Conservation (phyloP, 1,140 invertebrate species). For the Sycobia sp. region DNA sequence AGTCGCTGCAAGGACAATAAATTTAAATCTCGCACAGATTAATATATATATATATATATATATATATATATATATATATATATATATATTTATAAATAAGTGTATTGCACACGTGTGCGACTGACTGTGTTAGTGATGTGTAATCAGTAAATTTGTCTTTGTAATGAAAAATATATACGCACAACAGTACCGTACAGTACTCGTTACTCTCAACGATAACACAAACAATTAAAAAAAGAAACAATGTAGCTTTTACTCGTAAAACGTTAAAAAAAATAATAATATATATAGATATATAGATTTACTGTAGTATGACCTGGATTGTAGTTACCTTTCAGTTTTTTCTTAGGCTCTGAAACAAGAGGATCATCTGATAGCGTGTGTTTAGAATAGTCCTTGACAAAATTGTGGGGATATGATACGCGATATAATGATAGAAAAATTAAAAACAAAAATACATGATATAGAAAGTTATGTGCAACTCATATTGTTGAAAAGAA, state of each 20-base stretch:
- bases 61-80: no score
- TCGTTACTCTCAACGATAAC: constrained; percentile 44
- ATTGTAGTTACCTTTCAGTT: constrained; percentile 69
- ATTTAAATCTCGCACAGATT: no score
- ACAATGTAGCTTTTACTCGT: constrained; percentile 48
- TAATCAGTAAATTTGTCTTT: constrained; percentile 39
- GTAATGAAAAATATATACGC: constrained; percentile 35
- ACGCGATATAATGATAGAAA: constrained; percentile 16
- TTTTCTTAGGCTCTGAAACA: constrained; percentile 77
- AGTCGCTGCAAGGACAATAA: no score
- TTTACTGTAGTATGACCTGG: constrained; percentile 46
- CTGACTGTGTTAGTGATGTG: constrained; percentile 26
- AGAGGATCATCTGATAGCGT: constrained; percentile 64
- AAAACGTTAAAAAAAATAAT: no score
- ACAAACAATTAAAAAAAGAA: constrained; percentile 47
- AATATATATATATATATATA: no score
- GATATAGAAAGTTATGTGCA: neutral
- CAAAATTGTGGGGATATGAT: constrained; percentile 45
- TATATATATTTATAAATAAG: no score
- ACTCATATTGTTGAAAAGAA: neutral
- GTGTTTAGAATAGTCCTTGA: constrained; percentile 60
- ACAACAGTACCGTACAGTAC: constrained; percentile 46
- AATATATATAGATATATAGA: constrained; percentile 34
- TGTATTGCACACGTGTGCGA: constrained; percentile 15
- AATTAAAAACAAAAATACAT: neutral